phyloP scores from a whole-genome alignment of 2,113 vertebrate genomes.

The Microcebus murinus region DNA sequence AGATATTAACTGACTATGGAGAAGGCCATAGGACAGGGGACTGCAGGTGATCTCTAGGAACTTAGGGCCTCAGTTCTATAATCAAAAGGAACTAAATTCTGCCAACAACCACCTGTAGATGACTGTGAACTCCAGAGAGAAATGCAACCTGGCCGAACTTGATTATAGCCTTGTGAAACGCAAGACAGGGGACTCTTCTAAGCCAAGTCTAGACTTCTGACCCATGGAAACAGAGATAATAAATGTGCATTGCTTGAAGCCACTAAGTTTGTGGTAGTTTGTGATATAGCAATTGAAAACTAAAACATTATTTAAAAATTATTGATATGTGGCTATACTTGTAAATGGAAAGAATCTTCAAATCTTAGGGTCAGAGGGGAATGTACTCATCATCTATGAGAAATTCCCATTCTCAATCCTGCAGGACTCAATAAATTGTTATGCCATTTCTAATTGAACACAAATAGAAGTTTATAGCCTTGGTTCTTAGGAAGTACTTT shows the following conservation, averaged over 20 bases:
- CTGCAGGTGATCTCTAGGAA: neutral
- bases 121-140: neutral
- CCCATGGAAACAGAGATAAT: neutral
- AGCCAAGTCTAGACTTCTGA: neutral
- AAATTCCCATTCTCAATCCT: neutral
- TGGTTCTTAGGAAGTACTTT: neutral
- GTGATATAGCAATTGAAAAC: neutral
- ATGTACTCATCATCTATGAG: neutral
- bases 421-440: neutral
- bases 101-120: neutral
- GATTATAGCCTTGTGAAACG: neutral
- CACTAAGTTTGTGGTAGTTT: neutral
- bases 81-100: neutral
- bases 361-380: neutral
- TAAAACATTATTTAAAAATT: neutral
- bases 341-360: neutral
- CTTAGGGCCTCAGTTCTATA: neutral
- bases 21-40: rapidly evolving
- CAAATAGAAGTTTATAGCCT: neutral
- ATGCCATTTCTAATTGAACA: neutral
- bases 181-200: neutral
- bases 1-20: neutral
- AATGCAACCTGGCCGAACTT: neutral
- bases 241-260: neutral
- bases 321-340: neutral